These are phyloP conservation scores for Cantharis lateralis DNA, from an alignment of 2,888 invertebrate genomes.

Conservation along the genomic window DNA sequence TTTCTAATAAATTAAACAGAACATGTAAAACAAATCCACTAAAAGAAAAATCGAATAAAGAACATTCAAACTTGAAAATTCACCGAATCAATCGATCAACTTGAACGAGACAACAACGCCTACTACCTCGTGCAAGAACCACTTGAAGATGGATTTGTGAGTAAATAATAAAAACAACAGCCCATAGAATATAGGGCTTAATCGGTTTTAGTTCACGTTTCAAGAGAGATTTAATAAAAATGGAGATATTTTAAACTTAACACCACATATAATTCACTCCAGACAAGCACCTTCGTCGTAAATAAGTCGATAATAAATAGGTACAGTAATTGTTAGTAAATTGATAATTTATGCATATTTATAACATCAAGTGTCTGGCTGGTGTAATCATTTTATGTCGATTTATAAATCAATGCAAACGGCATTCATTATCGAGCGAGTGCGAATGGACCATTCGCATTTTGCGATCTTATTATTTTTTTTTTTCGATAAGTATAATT, in stretches of 20 bases:
- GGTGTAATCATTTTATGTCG: background rate
- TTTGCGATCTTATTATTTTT: background rate
- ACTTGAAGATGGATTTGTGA: conserved; percentile 40
- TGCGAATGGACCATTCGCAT: background rate
- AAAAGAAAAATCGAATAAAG: conserved; percentile 38
- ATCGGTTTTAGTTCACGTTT: background rate
- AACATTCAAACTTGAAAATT: conserved; percentile 46
- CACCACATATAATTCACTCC: background rate
- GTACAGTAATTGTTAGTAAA: background rate
- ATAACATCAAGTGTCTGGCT: background rate
- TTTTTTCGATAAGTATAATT: background rate
- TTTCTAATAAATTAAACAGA: background rate
- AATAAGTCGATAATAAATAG: background rate
- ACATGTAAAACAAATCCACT: background rate
- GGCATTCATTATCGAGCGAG: background rate
- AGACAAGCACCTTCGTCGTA: background rate
- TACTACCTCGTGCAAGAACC: conserved; percentile 41
- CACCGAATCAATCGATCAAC: conserved; percentile 46
- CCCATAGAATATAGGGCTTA: background rate
- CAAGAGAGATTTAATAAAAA: background rate
- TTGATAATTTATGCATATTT: background rate
- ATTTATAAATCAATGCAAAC: background rate
- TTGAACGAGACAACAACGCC: conserved; percentile 40
- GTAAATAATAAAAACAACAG: conserved; percentile 19
- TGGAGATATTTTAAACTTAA: background rate